Evolutionary conservation across 2,113 vertebrate genomes (phyloP).

Genomic region (Dromaius novaehollandiae): DNA sequence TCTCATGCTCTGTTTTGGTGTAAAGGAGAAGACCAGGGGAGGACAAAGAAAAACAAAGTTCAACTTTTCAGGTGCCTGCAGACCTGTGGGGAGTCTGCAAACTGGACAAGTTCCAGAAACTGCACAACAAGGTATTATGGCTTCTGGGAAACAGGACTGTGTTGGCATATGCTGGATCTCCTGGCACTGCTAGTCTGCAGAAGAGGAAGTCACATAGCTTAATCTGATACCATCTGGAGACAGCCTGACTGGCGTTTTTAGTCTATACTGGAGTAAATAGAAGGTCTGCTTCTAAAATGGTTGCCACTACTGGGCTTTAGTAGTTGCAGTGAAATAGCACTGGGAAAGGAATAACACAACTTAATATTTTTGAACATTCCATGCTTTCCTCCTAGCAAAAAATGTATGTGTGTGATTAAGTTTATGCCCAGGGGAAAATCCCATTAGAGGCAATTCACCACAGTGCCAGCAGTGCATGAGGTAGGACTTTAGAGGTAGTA

Average conservation of each 20-base stretch:
- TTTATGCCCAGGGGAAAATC: not conserved
- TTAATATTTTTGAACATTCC: not conserved
- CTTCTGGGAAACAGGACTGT: not conserved
- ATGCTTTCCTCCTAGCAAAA: not conserved
- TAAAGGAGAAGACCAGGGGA: not conserved
- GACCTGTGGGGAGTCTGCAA: not conserved
- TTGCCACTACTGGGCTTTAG: not conserved
- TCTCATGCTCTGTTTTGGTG: fast-evolving
- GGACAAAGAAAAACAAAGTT: not conserved
- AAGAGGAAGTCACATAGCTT: not conserved
- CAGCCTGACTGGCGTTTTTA: not conserved
- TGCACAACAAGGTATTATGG: not conserved
- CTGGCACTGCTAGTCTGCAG: not conserved
- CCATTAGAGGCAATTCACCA: not conserved
- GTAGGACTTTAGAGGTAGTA: not conserved
- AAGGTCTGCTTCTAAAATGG: not conserved
- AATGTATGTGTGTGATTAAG: not conserved
- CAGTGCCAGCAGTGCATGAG: not conserved
- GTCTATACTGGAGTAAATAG: not conserved
- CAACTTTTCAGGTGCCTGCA: not conserved
- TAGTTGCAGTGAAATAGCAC: not conserved
- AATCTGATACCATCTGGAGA: not conserved
- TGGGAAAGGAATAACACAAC: not conserved
- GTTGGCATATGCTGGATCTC: not conserved
- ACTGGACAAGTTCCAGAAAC: not conserved